Base-by-base conservation (phyloP, 2,797 vertebrate species). In the Thaleichthys pacificus region DNA sequence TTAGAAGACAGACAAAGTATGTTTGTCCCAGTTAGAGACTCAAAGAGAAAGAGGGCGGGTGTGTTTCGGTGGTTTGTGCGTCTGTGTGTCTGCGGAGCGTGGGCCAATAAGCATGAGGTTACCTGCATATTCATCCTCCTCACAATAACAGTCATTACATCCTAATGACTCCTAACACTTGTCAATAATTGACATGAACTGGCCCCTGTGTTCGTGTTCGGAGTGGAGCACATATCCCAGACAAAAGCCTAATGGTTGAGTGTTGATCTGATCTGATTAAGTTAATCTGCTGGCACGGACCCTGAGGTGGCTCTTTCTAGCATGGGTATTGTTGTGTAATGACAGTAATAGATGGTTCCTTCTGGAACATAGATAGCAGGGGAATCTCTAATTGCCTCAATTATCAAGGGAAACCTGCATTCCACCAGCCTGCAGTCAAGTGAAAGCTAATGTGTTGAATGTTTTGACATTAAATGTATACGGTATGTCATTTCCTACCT, bases 371-470 rank as follows among this genome's bases (percentile, higher is more conserved):
- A 82, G 85, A 67, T 76, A 88, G 77, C 73, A 80, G 78, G 68
- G 77, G 81, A 89, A 89, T 84, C 85, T 89, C 85, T 89, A 90
- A 91, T 90, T 91, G 84, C 79, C 56, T 75, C 84, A 88, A 89
- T 91, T 91, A 91, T 86, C 82, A 76, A 57, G 51, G 86, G 87
- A 88, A 90, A 87, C 76, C 84, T 82, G 75, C 80, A 83, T 91
- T 89, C 84, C 88, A 78, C 74, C 82, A 80, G 81, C 76, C 85
- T 77, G 73, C 80, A 61, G 74, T 7, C 15, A 61, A 71, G 74
- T 77, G 58, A 54, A 42, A 51, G 70, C 38, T 47, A 12, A 24
- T 30, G 66, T 17, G 62, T 75, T 42, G 26, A 76, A 54, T 81
- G 79, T 81, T 81, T 68, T 83, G 79, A 78, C 72, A 69, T 72